Evolutionary conservation across 2,113 vertebrate genomes (phyloP), one percentile per base, ranked within the genome.

Genomic region (Calonectris borealis): DNA sequence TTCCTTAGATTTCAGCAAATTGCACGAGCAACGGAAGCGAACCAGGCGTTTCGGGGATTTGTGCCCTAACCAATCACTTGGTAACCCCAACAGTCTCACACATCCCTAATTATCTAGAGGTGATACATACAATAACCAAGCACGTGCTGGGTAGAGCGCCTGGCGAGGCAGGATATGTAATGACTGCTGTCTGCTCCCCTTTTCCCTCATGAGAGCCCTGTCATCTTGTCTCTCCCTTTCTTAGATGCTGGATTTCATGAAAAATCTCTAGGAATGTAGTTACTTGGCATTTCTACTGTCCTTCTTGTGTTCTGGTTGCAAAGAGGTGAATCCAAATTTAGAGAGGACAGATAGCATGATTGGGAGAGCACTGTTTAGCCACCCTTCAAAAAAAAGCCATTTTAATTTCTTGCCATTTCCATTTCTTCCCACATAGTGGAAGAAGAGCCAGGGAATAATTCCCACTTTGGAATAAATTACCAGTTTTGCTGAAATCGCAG

Each of bases 1-100:
- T 84, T 89, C 49, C 72, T 52, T 22, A 9, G 24, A 4, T 25
- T 26, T 27, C 40, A 61, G 71, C n/a, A 48, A 13, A 51, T 16
- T 8, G 20, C 70, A 10, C 1, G 8, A 75, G 40, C 9, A 21
- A 2, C 1, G 7, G 46, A 65, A 48, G 52, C 0, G 1, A 70
- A 9, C 5, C 32, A 3, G 32, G 46, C 1, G 2, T 75, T 82
- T 34, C 0, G 6, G 73, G 84, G 46, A 13, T 82, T 44, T 58
- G 34, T 77, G 76, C 46, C 34, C 34, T 44, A 36, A 60, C 36
- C 2, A 24, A 2, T 25, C 24, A 0, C 60, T 27, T 11, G 4
- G 18, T 54, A 17, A 54, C 22, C 38, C 52, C 29, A 10, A 2
- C 40, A 46, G 16, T 57, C 34, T 42, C 7, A 3, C 21, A 3